These are phyloP conservation scores for Ips typographus DNA, from an alignment of 1,140 invertebrate species.

Conservation along the genomic window DNA sequence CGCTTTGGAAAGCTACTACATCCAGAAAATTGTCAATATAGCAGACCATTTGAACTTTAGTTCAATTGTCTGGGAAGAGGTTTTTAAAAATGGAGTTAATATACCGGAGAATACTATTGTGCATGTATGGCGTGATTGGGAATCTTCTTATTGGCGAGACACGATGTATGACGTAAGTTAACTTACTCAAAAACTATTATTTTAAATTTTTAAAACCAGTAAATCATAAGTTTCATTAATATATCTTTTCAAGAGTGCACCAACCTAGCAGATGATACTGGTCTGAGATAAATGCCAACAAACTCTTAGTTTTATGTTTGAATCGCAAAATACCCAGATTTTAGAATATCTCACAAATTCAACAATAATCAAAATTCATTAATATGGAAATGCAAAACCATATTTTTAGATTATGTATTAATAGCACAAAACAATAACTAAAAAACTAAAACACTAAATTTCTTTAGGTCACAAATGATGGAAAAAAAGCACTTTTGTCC, in stretches of 20 bases:
- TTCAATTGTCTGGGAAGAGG: constrained; percentile 92
- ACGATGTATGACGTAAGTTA: constrained; percentile 22
- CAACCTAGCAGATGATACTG: background rate
- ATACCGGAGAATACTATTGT: constrained; percentile 67
- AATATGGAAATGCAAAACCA: background rate
- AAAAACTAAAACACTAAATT: background rate
- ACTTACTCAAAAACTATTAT: no score
- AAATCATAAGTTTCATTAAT: no score
- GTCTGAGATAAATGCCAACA: background rate
- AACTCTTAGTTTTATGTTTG: no score
- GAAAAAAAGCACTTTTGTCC: constrained; percentile 70
- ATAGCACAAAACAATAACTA: background rate
- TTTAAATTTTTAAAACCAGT: no score
- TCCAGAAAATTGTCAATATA: constrained; percentile 64
- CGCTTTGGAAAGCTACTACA: constrained; percentile 69
- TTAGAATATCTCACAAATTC: no score
- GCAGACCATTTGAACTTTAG: constrained; percentile 54
- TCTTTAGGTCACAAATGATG: constrained; percentile 56
- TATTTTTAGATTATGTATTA: background rate
- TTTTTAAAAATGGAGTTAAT: constrained; percentile 78
- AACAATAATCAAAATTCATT: no score
- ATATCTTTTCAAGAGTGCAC: no score
- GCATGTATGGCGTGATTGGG: constrained; percentile 65
- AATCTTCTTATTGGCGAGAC: constrained; percentile 57
- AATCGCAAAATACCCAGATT: no score